Evolutionary conservation across 2,113 vertebrate genomes (phyloP).

Genomic region (Thymallus thymallus): DNA sequence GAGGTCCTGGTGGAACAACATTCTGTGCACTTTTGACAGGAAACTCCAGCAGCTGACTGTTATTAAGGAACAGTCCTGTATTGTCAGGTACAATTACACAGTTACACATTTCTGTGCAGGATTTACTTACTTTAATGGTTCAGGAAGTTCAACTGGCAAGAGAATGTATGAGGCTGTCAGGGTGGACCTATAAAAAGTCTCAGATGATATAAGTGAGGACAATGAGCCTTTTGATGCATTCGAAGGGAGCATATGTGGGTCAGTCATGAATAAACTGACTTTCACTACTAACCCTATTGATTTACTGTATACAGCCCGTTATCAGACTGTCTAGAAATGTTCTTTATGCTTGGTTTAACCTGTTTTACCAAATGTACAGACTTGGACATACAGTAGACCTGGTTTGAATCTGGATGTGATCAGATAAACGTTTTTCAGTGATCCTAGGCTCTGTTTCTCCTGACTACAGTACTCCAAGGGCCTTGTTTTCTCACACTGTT

Average conservation of each 20-base stretch:
- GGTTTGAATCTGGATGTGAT: neutral
- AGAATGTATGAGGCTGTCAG: slow-evolving; percentile 57
- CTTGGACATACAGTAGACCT: neutral
- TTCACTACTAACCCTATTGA: slow-evolving; percentile 51
- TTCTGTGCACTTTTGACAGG: slow-evolving; percentile 64
- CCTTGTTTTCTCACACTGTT: too few relatives aligned
- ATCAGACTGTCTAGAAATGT: slow-evolving; percentile 20
- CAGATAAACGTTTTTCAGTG: neutral
- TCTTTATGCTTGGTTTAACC: slow-evolving; percentile 52
- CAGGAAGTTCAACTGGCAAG: slow-evolving; percentile 58
- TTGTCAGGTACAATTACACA: slow-evolving; percentile 67
- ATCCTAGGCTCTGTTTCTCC: too few relatives aligned
- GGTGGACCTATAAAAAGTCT: slow-evolving; percentile 63
- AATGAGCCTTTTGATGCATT: slow-evolving; percentile 71
- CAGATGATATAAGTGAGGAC: slow-evolving; percentile 51
- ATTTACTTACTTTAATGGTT: slow-evolving; percentile 56
- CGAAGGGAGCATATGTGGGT: slow-evolving; percentile 67
- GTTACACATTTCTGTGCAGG: slow-evolving; percentile 30
- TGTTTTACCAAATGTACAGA: slow-evolving; percentile 26
- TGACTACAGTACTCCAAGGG: too few relatives aligned
- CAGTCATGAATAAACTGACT: slow-evolving; percentile 64
- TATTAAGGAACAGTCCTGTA: slow-evolving; percentile 64
- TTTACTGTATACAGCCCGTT: slow-evolving; percentile 25
- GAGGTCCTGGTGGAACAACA: slow-evolving; percentile 65
- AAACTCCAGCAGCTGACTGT: slow-evolving; percentile 75